A percentile compares a stretch with the other conserved stretches of the same genome.
Conservation (phyloP, 2,797 vertebrate genomes). For the Enteromius anoplus region DNA sequence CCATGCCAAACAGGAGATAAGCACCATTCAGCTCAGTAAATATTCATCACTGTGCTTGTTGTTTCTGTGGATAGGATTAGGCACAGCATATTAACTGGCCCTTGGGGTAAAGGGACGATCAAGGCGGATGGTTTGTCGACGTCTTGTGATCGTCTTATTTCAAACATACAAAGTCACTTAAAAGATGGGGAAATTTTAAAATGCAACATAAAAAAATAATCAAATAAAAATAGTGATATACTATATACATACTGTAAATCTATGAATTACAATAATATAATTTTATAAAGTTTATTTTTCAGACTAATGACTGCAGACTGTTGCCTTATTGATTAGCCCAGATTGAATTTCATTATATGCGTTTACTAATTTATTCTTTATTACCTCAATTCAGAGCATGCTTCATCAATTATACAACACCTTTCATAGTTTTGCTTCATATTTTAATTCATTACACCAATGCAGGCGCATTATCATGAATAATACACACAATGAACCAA, state of each 20-base stretch:
- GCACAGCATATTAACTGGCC: conserved; percentile 48
- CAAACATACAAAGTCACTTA: conserved; percentile 20
- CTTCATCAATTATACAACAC: conserved; percentile 55
- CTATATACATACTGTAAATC: too few relatives aligned
- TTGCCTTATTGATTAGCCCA: neutral
- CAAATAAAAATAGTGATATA: neutral
- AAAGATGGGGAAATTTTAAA: neutral
- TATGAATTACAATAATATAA: too few relatives aligned
- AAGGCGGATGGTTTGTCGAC: conserved; percentile 35
- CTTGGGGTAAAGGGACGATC: conserved; percentile 36
- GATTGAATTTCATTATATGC: conserved; percentile 40
- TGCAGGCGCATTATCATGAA: conserved; percentile 49
- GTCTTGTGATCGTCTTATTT: conserved; percentile 6
- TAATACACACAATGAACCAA: conserved; percentile 47
- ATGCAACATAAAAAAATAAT: neutral
- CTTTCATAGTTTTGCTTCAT: conserved; percentile 47
- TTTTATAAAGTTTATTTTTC: neutral
- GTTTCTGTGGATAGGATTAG: conserved; percentile 52
- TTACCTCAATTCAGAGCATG: conserved; percentile 33
- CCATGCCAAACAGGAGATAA: conserved; percentile 43
- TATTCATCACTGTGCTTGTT: conserved; percentile 45
- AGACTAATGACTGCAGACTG: neutral
- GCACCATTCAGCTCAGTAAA: conserved; percentile 44
- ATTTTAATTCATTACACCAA: conserved; percentile 49
- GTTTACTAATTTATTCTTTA: conserved; percentile 45